Evolutionary conservation across 2,113 vertebrate genomes (phyloP), one percentile per base, ranked within the genome.

Genomic region (Lepisosteus oculatus): DNA sequence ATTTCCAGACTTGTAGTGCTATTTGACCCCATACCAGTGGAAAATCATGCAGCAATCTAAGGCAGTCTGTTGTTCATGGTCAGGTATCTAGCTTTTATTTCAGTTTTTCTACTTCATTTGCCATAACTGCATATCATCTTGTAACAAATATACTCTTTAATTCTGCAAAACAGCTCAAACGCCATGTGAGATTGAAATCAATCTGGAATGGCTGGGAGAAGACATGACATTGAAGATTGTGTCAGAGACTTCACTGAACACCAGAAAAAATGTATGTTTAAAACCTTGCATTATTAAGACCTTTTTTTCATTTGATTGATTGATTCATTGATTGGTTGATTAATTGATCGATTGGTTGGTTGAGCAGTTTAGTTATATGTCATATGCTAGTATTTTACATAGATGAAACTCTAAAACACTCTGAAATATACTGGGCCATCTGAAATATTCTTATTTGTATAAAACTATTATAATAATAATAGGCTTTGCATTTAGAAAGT

Each of bases 1-100:
- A 86, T 90, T 89, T 91, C 90, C 86, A 88, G 90, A 80, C 89
- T 90, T 91, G 89, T 87, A 90, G 87, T 85, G 82, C 85, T 88
- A 90, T 83, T 89, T 84, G 86, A 80, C 85, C 85, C 82, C 90
- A 90, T 84, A 85, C 86, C 90, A 88, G 87, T 85, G 88, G 85
- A 85, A 90, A 89, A 90, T 90, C 74, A 78, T 84, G 88, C 89
- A 89, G 79, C 55, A 67, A 44, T 56, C 85, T 90, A 84, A 44
- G 9, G 14, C 81, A 88, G 14, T 75, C 78, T 81, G 87, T 88
- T 85, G 90, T 87, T 87, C 81, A 86, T 86, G 47, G 62, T 41
- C 42, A 43, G 15, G 62, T 65, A 11, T 65, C 3, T 3, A 8
- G n/a, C 17, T 29, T 29, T 67, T 57, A 15, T 61, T 54, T 43